Conservation (phyloP, 2,113 vertebrate species). For the Oryzias curvinotus region DNA sequence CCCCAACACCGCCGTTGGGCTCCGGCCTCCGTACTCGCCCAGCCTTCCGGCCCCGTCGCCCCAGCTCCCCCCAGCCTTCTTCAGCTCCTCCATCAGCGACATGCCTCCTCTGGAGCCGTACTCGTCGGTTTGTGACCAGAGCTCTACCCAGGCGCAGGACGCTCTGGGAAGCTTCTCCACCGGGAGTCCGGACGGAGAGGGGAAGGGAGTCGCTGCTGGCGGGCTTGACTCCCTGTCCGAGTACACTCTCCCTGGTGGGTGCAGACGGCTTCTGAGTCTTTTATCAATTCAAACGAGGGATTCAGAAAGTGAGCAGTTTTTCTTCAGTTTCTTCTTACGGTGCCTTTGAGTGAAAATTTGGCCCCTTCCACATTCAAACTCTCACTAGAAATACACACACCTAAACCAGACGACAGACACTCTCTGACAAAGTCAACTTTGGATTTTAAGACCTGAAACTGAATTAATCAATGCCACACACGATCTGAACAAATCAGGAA, state of each 20-base stretch:
- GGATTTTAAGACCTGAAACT: too few species aligned
- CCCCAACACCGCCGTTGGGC: slow-evolving; percentile 84
- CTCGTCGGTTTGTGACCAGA: slow-evolving; percentile 73
- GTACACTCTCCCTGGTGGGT: slow-evolving; percentile 78
- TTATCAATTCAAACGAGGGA: too few species aligned
- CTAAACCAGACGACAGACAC: too few species aligned
- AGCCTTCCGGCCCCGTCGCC: slow-evolving; percentile 81
- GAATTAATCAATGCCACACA: too few species aligned
- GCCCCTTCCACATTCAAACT: too few species aligned
- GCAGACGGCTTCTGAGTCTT: too few species aligned
- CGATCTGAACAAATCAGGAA: too few species aligned
- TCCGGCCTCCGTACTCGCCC: slow-evolving; percentile 82
- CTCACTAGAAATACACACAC: too few species aligned
- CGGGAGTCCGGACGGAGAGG: slow-evolving; percentile 52
- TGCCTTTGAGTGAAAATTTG: too few species aligned
- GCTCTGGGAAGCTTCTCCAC: slow-evolving; percentile 84
- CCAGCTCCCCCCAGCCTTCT: slow-evolving; percentile 82
- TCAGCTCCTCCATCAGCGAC: slow-evolving; percentile 69
- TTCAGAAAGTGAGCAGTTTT: slow-evolving; percentile 10
- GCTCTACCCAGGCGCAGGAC: slow-evolving; percentile 83
- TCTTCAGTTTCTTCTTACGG: not conserved
- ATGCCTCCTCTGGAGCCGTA: slow-evolving; percentile 81
- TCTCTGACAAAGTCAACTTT: too few species aligned
- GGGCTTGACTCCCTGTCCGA: slow-evolving; percentile 77
- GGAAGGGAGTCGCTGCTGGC: slow-evolving; percentile 55